Conservation (phyloP, 1,140 invertebrate species). For the Sycophila sp. region DNA sequence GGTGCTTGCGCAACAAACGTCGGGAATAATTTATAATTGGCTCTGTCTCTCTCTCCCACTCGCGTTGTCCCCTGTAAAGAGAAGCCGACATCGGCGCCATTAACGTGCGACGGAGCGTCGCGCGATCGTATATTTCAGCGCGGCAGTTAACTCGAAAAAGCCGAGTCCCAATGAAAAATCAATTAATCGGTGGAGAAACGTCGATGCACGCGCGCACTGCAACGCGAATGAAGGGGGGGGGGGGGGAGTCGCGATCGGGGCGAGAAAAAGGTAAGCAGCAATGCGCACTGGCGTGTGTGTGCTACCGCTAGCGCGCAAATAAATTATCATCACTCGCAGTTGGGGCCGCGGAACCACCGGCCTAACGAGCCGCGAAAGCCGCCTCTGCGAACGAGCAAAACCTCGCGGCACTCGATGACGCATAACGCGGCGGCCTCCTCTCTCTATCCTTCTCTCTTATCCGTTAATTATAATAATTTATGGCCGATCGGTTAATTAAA, state of each 20-base stretch:
- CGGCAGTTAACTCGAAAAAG: background rate
- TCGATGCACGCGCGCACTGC: background rate
- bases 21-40: too few relatives aligned
- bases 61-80: too few relatives aligned
- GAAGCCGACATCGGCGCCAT: background rate
- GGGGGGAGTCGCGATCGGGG: background rate
- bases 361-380: slow-evolving; percentile 6
- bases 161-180: slow-evolving; percentile 25
- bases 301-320: slow-evolving; percentile 21
- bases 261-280: background rate
- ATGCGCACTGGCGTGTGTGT: too few relatives aligned
- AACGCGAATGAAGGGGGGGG: background rate
- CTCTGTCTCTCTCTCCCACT: too few relatives aligned
- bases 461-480: slow-evolving; percentile 63
- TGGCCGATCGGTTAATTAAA: slow-evolving; percentile 62
- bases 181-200: slow-evolving; percentile 28
- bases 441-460: too few relatives aligned
- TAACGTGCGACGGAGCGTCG: background rate
- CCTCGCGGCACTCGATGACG: slow-evolving; percentile 14
- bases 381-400: slow-evolving; percentile 12
- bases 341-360: slow-evolving; percentile 5
- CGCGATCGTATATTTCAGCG: background rate
- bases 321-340: slow-evolving; percentile 41
- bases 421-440: slow-evolving; percentile 27
- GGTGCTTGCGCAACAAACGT: too few relatives aligned